Conservation (phyloP, 2,113 vertebrate genomes). For the Mesocricetus auratus region DNA sequence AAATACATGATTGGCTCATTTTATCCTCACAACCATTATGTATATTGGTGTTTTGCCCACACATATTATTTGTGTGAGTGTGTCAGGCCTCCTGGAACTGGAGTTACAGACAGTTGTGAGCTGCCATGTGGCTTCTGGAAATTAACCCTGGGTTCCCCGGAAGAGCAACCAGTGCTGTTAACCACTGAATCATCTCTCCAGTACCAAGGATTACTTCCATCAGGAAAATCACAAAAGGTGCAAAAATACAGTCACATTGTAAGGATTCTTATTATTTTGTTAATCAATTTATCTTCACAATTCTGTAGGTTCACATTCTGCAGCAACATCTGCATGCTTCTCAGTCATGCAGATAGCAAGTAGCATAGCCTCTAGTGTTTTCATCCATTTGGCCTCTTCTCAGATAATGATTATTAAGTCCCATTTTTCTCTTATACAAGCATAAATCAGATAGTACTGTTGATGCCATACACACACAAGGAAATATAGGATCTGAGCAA, state of each 20-base stretch:
- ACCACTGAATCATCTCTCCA: too few relatives aligned
- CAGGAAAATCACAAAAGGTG: background rate
- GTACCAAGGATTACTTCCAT: background rate
- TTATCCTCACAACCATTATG: background rate
- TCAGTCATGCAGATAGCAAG: background rate
- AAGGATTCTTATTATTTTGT: background rate
- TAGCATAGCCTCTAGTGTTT: background rate
- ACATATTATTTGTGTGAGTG: too few relatives aligned
- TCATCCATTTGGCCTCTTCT: background rate
- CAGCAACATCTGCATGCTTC: background rate
- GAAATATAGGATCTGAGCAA: conserved; percentile 12
- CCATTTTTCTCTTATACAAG: background rate
- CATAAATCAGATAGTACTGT: background rate
- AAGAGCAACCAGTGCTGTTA: too few relatives aligned
- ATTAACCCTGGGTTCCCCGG: too few relatives aligned
- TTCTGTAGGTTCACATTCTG: background rate
- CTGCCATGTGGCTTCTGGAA: too few relatives aligned
- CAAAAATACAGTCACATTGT: background rate
- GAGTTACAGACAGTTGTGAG: too few relatives aligned
- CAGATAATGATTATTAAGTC: background rate
- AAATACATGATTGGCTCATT: background rate
- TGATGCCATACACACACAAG: background rate
- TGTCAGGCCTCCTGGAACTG: too few relatives aligned
- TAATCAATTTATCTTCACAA: background rate
- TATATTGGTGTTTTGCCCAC: too few relatives aligned